Conservation (phyloP, 2,797 vertebrate genomes). For the Adelosebastes latens region DNA sequence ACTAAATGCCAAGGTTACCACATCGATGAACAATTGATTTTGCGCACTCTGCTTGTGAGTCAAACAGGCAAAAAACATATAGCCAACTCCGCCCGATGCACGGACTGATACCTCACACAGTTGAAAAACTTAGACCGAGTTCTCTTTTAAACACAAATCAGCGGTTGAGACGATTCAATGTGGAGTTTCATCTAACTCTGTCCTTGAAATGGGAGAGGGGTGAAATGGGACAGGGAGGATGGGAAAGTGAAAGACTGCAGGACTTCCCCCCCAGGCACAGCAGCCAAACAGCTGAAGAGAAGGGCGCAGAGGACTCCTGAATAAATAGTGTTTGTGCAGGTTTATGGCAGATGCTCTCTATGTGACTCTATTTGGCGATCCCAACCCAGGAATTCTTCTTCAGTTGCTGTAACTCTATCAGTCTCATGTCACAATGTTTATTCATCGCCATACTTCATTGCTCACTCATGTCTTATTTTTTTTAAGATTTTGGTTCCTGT, state of each 20-base stretch:
- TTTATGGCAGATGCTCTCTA: not conserved
- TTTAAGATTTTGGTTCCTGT: conserved; percentile 5
- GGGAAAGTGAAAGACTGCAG: not conserved
- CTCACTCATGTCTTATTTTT: not conserved
- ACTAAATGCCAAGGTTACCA: conserved; percentile 63
- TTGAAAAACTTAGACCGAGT: not conserved
- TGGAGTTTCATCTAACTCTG: not conserved
- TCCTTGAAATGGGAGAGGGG: not conserved
- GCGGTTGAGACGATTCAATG: not conserved
- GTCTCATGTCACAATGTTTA: not conserved
- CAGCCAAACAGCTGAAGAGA: not conserved
- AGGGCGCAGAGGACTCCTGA: too few relatives aligned
- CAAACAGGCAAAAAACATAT: not conserved
- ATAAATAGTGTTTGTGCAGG: not conserved
- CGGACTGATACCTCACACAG: not conserved
- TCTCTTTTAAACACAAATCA: not conserved
- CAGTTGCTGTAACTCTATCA: not conserved
- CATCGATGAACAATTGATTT: conserved; percentile 50
- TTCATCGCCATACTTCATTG: conserved; percentile 13
- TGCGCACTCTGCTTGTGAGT: conserved; percentile 24
- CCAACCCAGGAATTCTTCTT: not conserved
- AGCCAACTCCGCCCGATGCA: not conserved
- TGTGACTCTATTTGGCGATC: not conserved
- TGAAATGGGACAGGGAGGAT: not conserved
- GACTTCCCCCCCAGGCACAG: not conserved